Evolutionary conservation across 2,113 vertebrate genomes (phyloP).

Genomic region (Halcyon malimbica): DNA sequence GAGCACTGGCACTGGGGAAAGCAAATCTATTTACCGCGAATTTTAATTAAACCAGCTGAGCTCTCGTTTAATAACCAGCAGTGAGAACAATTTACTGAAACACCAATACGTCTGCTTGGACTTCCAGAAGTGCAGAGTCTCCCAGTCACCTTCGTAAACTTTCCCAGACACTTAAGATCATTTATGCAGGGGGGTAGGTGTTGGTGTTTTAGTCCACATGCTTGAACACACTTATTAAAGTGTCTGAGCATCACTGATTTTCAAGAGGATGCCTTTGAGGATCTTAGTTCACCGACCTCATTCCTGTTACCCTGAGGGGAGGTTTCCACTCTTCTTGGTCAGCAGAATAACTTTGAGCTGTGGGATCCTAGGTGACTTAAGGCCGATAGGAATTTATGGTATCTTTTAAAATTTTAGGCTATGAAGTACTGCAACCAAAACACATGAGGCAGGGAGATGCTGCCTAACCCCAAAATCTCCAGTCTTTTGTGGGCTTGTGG

Average conservation of each 20-base stretch:
- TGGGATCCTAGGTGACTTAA: background rate
- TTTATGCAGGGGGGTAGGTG: accelerated
- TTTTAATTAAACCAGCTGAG: constrained; percentile 41
- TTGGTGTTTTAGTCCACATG: background rate
- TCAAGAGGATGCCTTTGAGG: background rate
- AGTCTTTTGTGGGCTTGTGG: background rate
- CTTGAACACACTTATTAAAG: background rate
- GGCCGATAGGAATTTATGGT: background rate
- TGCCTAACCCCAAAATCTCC: background rate
- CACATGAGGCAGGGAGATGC: background rate
- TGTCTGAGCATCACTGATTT: background rate
- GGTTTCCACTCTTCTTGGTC: background rate
- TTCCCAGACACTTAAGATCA: background rate
- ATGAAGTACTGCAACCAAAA: background rate
- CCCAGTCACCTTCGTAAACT: background rate
- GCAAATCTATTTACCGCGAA: background rate
- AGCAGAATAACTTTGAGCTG: background rate
- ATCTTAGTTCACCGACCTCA: background rate
- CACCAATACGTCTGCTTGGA: background rate
- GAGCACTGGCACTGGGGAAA: background rate
- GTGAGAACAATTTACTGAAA: background rate
- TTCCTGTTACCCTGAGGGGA: background rate
- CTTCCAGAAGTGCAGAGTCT: background rate
- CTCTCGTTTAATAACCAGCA: background rate
- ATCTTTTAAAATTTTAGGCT: background rate